Conservation (phyloP, 2,888 invertebrate genomes). For the Euzophera pinguis region DNA sequence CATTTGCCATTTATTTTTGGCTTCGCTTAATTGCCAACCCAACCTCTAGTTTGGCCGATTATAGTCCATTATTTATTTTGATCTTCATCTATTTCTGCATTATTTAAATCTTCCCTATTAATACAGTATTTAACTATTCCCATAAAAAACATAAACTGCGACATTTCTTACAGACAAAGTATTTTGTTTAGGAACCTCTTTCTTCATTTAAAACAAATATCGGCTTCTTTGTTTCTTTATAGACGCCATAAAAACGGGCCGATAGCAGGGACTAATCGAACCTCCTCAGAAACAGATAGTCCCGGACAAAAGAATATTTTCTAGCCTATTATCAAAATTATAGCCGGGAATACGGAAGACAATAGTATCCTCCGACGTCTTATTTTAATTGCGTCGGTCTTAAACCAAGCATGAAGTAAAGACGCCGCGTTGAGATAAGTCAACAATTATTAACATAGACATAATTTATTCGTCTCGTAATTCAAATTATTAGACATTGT, state of each 20-base stretch:
- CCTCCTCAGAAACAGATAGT: slow-evolving; percentile 61
- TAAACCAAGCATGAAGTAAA: neutral
- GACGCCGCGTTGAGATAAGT: neutral
- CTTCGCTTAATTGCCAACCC: too few species aligned
- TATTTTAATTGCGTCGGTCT: slow-evolving; percentile 67
- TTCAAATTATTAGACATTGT: too few species aligned
- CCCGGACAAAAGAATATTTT: slow-evolving; percentile 74
- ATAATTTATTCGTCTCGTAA: too few species aligned
- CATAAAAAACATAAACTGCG: too few species aligned
- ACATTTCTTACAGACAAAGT: too few species aligned
- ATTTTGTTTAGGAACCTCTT: slow-evolving; percentile 39
- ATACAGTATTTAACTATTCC: too few species aligned
- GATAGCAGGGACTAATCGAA: slow-evolving; percentile 56
- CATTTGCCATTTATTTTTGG: too few species aligned
- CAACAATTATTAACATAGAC: neutral
- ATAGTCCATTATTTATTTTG: too few species aligned
- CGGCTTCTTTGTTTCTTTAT: slow-evolving; percentile 50
- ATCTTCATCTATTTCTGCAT: too few species aligned
- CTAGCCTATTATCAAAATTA: slow-evolving; percentile 78
- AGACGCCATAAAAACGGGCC: slow-evolving; percentile 49
- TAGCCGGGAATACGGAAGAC: slow-evolving; percentile 59
- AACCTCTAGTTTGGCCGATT: too few species aligned
- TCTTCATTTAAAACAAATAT: slow-evolving; percentile 39
- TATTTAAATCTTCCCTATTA: too few species aligned
- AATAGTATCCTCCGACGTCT: slow-evolving; percentile 54